These are phyloP conservation scores for Tetragonula carbonaria DNA, from an alignment of 2,888 invertebrate species.

Conservation along the genomic window DNA sequence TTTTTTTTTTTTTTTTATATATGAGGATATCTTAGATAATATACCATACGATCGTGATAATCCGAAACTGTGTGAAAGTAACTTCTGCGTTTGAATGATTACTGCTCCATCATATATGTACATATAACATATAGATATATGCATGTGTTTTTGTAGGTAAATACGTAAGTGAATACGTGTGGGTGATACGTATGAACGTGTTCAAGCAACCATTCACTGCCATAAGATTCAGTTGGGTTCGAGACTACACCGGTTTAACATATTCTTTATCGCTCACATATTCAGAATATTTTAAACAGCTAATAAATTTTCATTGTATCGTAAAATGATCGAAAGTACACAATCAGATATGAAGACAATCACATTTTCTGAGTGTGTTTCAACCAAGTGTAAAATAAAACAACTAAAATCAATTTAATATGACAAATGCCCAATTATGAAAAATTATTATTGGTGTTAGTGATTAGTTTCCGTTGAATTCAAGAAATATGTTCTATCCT, in stretches of 20 bases:
- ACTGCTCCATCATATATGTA: slow-evolving; percentile 28
- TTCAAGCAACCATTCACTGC: slow-evolving; percentile 71
- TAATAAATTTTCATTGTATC: not conserved
- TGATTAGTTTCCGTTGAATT: slow-evolving; percentile 25
- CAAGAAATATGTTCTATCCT: slow-evolving; percentile 67
- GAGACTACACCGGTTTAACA: slow-evolving; percentile 61
- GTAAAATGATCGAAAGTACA: slow-evolving; percentile 31
- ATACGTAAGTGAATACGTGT: slow-evolving; percentile 17
- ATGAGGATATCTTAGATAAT: not conserved
- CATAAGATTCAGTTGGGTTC: slow-evolving; percentile 75
- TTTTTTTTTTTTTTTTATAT: too few species aligned
- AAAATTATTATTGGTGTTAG: slow-evolving; percentile 37
- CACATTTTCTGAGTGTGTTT: slow-evolving; percentile 19
- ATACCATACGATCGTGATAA: not conserved
- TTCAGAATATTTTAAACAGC: not conserved
- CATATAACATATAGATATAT: slow-evolving; percentile 15
- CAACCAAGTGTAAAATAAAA: slow-evolving; percentile 45
- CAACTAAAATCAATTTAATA: slow-evolving; percentile 31
- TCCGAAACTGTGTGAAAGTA: slow-evolving; percentile 24
- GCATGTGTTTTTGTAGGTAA: not conserved
- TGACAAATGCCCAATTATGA: slow-evolving; percentile 34
- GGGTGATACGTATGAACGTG: slow-evolving; percentile 46
- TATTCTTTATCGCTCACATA: slow-evolving; percentile 10
- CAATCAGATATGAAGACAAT: slow-evolving; percentile 9
- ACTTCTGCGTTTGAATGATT: slow-evolving; percentile 38